Percentiles rank a stretch among this genome's conserved stretches.
Conservation (phyloP, 2,113 vertebrate genomes). For the Phrynosoma blainvillii region DNA sequence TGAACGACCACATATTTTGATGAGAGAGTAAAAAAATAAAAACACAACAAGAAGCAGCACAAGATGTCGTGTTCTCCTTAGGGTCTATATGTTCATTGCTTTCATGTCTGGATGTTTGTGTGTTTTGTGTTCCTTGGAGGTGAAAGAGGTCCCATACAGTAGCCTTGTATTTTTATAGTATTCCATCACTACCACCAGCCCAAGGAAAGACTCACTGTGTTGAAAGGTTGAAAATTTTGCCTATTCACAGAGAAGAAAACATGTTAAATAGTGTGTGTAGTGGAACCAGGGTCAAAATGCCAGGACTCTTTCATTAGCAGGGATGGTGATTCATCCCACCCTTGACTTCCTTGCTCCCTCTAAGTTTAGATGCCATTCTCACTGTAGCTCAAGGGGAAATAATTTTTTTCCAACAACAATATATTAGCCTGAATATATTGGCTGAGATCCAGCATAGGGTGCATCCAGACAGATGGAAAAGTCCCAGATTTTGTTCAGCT, state of each 20-base stretch:
- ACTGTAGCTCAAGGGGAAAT: neutral
- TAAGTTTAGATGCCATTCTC: neutral
- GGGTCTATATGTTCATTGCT: conserved; percentile 68
- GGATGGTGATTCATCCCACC: neutral
- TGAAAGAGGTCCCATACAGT: conserved; percentile 30
- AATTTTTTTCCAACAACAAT: neutral
- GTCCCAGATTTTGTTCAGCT: too few species aligned
- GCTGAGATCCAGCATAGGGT: too few species aligned
- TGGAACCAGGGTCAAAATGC: neutral
- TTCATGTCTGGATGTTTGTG: conserved; percentile 64
- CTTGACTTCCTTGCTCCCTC: neutral
- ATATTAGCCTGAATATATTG: too few species aligned
- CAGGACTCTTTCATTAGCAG: neutral
- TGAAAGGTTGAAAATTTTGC: too few species aligned
- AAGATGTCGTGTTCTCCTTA: conserved; percentile 73
- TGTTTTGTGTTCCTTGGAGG: conserved; percentile 56
- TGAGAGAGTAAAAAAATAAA: conserved; percentile 71
- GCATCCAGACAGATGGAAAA: too few species aligned
- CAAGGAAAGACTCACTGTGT: neutral
- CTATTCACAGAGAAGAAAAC: neutral
- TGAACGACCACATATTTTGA: conserved; percentile 63
- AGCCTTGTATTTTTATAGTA: neutral
- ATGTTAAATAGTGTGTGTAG: neutral
- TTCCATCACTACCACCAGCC: neutral
- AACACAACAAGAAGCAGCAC: conserved; percentile 63